phyloP scores from a whole-genome alignment of 2,797 vertebrate species.

The Loriculus beryllinus region DNA sequence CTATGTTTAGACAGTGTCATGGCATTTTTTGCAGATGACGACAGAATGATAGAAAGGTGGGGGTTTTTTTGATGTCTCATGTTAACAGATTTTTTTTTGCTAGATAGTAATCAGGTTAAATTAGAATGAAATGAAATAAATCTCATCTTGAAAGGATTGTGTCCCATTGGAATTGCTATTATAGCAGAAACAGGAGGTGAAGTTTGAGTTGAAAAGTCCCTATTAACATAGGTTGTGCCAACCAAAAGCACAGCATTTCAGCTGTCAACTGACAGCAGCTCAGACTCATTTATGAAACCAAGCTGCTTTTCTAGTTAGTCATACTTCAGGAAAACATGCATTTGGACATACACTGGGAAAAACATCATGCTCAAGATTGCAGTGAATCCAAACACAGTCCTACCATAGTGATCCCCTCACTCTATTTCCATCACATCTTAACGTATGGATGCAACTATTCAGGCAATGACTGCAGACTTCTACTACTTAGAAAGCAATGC shows the following conservation, averaged over 20 bases:
- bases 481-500: background rate
- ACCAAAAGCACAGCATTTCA: background rate
- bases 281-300: background rate
- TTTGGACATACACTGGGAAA: background rate
- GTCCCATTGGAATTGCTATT: background rate
- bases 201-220: background rate
- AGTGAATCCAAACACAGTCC: background rate
- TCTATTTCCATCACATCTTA: background rate
- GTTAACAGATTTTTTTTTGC: conserved; percentile 6
- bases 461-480: background rate
- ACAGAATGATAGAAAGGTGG: background rate
- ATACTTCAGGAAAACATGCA: background rate
- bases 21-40: conserved; percentile 5
- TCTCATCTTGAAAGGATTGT: background rate
- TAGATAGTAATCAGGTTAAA: conserved; percentile 40
- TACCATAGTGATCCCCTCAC: background rate
- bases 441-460: background rate
- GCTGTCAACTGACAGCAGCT: background rate
- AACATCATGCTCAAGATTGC: background rate
- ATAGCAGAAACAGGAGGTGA: background rate
- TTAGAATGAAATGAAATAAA: conserved; percentile 4
- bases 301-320: conserved; percentile 27
- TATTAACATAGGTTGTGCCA: background rate
- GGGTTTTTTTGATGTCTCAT: background rate
- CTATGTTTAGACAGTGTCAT: background rate